Evolutionary conservation across 1,140 invertebrate genomes (phyloP).

Genomic region (Watersipora subatra): DNA sequence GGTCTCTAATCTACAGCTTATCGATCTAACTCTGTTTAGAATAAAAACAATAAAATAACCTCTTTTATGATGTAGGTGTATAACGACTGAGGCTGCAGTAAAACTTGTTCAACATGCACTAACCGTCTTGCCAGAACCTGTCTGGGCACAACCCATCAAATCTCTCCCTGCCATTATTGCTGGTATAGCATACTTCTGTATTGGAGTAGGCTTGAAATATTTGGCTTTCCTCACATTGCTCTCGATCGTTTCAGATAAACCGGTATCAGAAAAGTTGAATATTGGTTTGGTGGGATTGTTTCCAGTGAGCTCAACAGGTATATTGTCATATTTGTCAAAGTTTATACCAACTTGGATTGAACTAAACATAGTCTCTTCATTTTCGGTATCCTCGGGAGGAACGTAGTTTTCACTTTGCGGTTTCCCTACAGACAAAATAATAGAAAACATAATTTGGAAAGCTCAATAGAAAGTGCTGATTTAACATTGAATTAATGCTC

Average conservation of each 20-base stretch:
- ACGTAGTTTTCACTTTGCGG: constrained; percentile 48
- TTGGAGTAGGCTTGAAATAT: constrained; percentile 76
- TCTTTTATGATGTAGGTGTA: too few species aligned
- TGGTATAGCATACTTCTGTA: constrained; percentile 80
- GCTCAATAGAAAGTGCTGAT: not conserved
- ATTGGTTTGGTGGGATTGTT: constrained; percentile 56
- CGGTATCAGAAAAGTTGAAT: constrained; percentile 54
- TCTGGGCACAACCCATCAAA: constrained; percentile 93
- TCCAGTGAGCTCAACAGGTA: constrained; percentile 59
- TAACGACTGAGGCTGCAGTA: too few species aligned
- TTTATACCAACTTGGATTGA: constrained; percentile 68
- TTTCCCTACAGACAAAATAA: not conserved
- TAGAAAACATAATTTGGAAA: not conserved
- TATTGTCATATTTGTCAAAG: constrained; percentile 71
- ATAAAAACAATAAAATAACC: too few species aligned
- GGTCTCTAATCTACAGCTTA: too few species aligned
- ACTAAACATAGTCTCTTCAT: constrained; percentile 52
- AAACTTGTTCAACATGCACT: too few species aligned
- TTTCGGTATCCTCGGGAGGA: constrained; percentile 54
- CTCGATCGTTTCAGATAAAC: constrained; percentile 52
- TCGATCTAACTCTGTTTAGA: too few species aligned
- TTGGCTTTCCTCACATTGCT: constrained; percentile 66
- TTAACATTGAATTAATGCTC: not conserved
- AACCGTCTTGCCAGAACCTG: constrained; percentile 87
- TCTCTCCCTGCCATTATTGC: constrained; percentile 64